A percentile compares a stretch with the other conserved stretches of the same genome.
Evolutionary conservation across 37 sponge, comb jelly and placozoan genomes (phyloP).

Genomic region (Cliona cf. orientalis): DNA sequence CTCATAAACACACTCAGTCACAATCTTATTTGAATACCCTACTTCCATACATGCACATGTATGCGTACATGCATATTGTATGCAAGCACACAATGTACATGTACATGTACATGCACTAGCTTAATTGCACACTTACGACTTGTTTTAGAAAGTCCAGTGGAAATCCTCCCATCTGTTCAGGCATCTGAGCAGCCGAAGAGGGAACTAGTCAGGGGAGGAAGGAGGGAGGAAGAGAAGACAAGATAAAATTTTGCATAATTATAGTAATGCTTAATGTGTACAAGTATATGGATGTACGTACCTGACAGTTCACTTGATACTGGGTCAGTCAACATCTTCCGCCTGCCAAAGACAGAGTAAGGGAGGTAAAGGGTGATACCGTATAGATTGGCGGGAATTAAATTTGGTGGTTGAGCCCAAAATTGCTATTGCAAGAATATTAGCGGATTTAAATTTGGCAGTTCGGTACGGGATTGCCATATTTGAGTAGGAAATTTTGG

Average conservation of each 20-base stretch:
- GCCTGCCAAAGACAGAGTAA: background rate
- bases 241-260: background rate
- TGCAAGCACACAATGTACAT: background rate
- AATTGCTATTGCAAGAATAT: too few species aligned
- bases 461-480: too few species aligned
- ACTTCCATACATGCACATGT: too few species aligned
- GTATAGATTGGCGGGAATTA: too few species aligned
- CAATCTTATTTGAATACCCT: background rate
- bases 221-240: background rate
- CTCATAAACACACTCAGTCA: background rate
- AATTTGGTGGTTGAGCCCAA: too few species aligned
- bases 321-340: slow-evolving; percentile 22
- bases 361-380: too few species aligned
- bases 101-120: too few species aligned
- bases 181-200: background rate
- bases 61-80: background rate
- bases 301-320: too few species aligned
- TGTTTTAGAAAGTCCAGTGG: slow-evolving; percentile 56
- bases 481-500: too few species aligned
- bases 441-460: too few species aligned
- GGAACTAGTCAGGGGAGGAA: background rate
- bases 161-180: slow-evolving; percentile 57
- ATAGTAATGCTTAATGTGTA: background rate
- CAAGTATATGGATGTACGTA: background rate
- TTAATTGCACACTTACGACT: slow-evolving; percentile 44